Percentiles rank a stretch among this genome's conserved stretches.
Evolutionary conservation across 2,113 vertebrate species (phyloP).

Genomic region (Pardalotus punctatus): DNA sequence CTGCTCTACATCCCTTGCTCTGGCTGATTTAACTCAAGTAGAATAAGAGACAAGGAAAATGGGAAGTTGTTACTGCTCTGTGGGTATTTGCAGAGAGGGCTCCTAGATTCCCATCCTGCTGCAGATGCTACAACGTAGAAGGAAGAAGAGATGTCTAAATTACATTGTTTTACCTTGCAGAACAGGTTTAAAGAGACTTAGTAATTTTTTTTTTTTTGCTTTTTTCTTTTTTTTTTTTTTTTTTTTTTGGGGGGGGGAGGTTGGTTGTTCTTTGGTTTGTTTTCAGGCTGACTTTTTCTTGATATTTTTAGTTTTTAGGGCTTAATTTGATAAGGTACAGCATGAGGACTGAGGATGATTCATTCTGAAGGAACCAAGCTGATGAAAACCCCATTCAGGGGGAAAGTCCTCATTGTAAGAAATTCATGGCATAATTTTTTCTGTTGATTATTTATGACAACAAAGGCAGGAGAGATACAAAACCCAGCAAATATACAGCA

Average conservation of each 20-base stretch:
- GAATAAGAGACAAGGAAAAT: background rate
- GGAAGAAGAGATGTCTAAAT: background rate
- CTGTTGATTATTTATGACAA: background rate
- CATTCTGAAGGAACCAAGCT: background rate
- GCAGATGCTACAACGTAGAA: background rate
- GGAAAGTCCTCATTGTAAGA: background rate
- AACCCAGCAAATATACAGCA: background rate
- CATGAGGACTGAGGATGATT: background rate
- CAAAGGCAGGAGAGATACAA: background rate
- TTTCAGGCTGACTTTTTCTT: background rate
- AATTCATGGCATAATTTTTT: fast-evolving
- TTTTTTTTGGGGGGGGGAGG: too few relatives aligned
- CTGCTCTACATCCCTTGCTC: background rate
- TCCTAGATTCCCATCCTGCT: background rate
- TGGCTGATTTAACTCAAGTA: background rate
- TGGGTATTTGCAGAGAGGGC: background rate
- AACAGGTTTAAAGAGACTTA: background rate
- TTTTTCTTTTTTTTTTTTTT: background rate
- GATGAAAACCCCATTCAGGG: background rate
- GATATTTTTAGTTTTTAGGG: background rate
- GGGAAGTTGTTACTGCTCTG: background rate
- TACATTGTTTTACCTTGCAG: background rate
- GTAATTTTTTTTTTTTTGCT: background rate
- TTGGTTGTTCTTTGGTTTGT: too few relatives aligned
- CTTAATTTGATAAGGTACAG: background rate